Evolutionary conservation across 2,797 vertebrate genomes (phyloP).

Genomic region (Pipistrellus kuhlii): DNA sequence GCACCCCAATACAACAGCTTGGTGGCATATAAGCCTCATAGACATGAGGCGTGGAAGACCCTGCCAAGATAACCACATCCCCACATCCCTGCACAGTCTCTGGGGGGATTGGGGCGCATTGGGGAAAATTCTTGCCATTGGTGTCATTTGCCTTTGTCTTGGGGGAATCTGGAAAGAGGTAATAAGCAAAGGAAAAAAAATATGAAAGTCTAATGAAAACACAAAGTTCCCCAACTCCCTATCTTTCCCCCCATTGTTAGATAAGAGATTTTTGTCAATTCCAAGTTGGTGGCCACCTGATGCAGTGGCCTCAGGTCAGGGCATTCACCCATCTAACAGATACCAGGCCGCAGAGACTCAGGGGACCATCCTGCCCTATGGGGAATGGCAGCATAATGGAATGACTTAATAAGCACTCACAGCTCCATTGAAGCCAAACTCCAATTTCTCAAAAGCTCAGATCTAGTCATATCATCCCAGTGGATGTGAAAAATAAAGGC

Average conservation of each 20-base stretch:
- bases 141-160: background rate
- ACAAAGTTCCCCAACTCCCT: background rate
- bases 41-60: background rate
- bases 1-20: background rate
- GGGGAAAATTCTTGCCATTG: background rate
- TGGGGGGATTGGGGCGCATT: background rate
- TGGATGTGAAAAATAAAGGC: background rate
- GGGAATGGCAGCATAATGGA: background rate
- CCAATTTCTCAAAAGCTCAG: slow-evolving; percentile 20
- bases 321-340: background rate
- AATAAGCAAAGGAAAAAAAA: background rate
- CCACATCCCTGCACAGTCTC: background rate
- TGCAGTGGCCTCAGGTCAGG: background rate
- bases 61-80: background rate
- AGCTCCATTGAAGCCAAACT: background rate
- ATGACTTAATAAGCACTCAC: background rate
- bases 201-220: background rate
- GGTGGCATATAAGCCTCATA: background rate
- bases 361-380: background rate
- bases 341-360: background rate
- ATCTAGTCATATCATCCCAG: background rate
- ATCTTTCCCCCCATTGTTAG: background rate
- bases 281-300: background rate
- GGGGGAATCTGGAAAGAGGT: too few relatives aligned
- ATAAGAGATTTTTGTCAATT: background rate